phyloP scores from a whole-genome alignment of 2,113 vertebrate species.

The Perca flavescens region DNA sequence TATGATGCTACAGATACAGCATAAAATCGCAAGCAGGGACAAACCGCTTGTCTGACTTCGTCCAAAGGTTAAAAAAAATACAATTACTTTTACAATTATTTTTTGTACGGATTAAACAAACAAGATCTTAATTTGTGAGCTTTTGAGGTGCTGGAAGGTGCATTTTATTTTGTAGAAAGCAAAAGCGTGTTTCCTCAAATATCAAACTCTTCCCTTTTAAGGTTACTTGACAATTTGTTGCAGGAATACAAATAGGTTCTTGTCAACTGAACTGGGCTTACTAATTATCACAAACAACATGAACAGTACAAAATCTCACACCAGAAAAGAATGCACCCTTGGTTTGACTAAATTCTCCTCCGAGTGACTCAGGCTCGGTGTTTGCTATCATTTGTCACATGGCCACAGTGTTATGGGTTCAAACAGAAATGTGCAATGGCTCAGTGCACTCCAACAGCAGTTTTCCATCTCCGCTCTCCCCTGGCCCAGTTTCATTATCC shows the following conservation, averaged over 20 bases:
- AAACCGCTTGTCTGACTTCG: neutral
- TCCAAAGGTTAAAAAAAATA: neutral
- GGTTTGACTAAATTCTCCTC: conserved; percentile 64
- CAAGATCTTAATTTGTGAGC: neutral
- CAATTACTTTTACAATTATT: neutral
- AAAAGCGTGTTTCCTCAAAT: neutral
- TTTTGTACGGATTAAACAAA: neutral
- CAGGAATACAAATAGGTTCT: conserved; percentile 50
- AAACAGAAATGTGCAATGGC: conserved; percentile 79
- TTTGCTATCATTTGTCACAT: conserved; percentile 82
- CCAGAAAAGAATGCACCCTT: conserved; percentile 1
- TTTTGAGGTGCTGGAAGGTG: neutral
- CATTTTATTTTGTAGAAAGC: neutral
- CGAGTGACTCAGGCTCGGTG: conserved; percentile 58
- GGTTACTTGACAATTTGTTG: conserved; percentile 34
- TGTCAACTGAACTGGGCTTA: conserved; percentile 16
- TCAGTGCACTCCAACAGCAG: conserved; percentile 77
- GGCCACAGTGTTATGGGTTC: conserved; percentile 80
- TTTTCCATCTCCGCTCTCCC: conserved; percentile 70
- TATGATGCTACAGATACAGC: neutral
- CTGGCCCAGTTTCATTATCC: conserved; percentile 75
- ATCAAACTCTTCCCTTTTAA: neutral
- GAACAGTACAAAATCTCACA: conserved; percentile 31
- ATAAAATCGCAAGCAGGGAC: neutral
- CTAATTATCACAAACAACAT: conserved; percentile 39